Evolutionary conservation across 2,113 vertebrate genomes (phyloP).

Genomic region (Pao palembangensis): DNA sequence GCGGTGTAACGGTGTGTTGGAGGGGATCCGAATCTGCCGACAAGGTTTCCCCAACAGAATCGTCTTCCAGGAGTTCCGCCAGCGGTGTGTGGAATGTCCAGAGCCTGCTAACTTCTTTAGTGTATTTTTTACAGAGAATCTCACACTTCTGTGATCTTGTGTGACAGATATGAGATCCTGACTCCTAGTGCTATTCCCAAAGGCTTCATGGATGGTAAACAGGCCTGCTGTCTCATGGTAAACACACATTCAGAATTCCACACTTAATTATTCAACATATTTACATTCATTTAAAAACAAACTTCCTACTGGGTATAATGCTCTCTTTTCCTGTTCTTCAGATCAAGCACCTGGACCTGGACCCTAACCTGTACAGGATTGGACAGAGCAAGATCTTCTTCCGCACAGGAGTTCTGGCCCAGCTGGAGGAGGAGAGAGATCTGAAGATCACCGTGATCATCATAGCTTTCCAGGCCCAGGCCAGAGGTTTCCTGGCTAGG

Average conservation of each 20-base stretch:
- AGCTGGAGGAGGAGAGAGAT: constrained; percentile 94
- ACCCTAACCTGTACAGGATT: constrained; percentile 93
- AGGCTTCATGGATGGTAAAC: constrained; percentile 99
- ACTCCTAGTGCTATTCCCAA: constrained; percentile 91
- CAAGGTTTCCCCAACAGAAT: constrained; percentile 98
- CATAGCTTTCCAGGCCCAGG: constrained; percentile 92
- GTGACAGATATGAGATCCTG: constrained; percentile 90
- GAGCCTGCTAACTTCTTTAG: too few species aligned
- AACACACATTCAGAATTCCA: not conserved
- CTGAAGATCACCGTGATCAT: constrained; percentile 95
- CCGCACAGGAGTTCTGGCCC: constrained; percentile 92
- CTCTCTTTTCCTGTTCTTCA: constrained; percentile 38
- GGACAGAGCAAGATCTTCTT: constrained; percentile 98
- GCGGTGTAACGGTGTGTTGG: constrained; percentile 95
- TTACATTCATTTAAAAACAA: too few species aligned
- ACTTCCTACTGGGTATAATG: not conserved
- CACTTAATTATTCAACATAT: not conserved
- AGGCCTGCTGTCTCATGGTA: constrained; percentile 95
- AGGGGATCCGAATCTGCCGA: constrained; percentile 96
- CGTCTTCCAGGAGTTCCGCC: constrained; percentile 97
- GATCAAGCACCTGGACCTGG: constrained; percentile 95
- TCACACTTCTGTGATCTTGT: not conserved
- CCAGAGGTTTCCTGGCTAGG: constrained; percentile 88
- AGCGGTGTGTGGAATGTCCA: constrained; percentile 75
- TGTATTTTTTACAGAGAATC: too few species aligned